phyloP scores from a whole-genome alignment of 2,113 vertebrate genomes.

The Spermophilus dauricus region DNA sequence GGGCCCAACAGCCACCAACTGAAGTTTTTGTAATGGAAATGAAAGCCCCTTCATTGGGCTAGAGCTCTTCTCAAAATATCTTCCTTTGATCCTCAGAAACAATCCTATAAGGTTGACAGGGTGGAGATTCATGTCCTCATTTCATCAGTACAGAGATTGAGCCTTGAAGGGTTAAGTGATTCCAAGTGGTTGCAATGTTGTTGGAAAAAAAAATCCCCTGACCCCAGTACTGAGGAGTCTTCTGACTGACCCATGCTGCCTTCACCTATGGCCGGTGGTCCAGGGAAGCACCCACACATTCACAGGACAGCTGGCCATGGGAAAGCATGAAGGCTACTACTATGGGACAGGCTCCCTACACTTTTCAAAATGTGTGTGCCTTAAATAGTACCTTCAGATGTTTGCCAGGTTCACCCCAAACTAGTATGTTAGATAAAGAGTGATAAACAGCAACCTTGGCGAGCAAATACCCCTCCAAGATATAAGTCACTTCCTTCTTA shows the following conservation, averaged over 20 bases:
- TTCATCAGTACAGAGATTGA: constrained; percentile 27
- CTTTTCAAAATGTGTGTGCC: background rate
- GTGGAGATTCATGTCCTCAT: constrained; percentile 17
- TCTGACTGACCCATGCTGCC: background rate
- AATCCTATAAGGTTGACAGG: background rate
- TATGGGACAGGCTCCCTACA: background rate
- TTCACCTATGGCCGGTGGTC: background rate
- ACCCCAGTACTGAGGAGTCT: background rate
- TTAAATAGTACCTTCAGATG: constrained; percentile 30
- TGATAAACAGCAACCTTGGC: constrained; percentile 31
- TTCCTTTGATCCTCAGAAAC: constrained; percentile 54
- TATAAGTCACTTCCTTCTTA: constrained; percentile 62
- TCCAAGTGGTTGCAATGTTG: background rate
- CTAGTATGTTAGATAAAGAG: constrained; percentile 44
- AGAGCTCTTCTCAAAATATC: constrained; percentile 48
- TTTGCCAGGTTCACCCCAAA: constrained; percentile 51
- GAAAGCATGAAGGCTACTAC: background rate
- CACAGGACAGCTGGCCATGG: background rate
- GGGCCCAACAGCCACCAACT: background rate
- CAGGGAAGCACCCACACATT: background rate
- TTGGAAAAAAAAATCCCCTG: background rate
- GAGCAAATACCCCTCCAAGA: constrained; percentile 57
- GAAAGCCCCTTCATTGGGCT: background rate
- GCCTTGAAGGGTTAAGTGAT: constrained; percentile 27
- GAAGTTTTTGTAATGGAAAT: constrained; percentile 44